Conservation (phyloP, 2,113 vertebrate species). For the Donacobius atricapilla region DNA sequence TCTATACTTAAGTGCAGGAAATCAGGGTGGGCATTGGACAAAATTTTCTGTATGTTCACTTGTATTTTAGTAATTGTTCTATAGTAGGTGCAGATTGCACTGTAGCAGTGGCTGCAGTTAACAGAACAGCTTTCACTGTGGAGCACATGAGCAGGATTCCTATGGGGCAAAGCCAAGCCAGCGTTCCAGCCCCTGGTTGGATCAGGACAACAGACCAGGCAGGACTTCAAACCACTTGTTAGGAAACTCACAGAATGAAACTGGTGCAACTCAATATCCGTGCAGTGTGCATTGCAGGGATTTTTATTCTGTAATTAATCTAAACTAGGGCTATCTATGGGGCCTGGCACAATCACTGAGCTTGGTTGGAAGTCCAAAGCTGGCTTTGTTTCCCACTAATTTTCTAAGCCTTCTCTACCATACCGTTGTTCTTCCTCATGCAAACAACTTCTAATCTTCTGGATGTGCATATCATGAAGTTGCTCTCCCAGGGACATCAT, state of each 20-base stretch:
- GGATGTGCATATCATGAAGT: accelerated
- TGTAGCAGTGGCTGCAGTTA: not conserved
- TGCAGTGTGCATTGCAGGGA: accelerated
- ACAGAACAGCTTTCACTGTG: not conserved
- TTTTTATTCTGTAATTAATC: not conserved
- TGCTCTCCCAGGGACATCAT: not conserved
- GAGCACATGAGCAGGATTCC: not conserved
- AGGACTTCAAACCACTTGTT: not conserved
- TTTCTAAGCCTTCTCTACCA: not conserved
- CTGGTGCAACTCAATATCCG: not conserved
- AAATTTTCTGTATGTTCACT: not conserved
- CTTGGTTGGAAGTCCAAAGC: not conserved
- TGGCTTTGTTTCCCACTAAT: not conserved
- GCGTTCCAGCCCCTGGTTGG: not conserved
- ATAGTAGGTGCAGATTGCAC: not conserved
- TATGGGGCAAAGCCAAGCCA: not conserved
- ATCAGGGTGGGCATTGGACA: not conserved
- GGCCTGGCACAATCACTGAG: not conserved
- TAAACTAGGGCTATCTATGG: not conserved
- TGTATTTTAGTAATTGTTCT: not conserved
- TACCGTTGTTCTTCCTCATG: not conserved
- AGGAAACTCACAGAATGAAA: not conserved
- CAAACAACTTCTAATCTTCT: not conserved
- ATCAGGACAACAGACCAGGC: not conserved
- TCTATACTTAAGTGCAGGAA: not conserved